These are phyloP conservation scores for Pavo muticus DNA, from an alignment of 2,113 vertebrate genomes.

Conservation along the genomic window DNA sequence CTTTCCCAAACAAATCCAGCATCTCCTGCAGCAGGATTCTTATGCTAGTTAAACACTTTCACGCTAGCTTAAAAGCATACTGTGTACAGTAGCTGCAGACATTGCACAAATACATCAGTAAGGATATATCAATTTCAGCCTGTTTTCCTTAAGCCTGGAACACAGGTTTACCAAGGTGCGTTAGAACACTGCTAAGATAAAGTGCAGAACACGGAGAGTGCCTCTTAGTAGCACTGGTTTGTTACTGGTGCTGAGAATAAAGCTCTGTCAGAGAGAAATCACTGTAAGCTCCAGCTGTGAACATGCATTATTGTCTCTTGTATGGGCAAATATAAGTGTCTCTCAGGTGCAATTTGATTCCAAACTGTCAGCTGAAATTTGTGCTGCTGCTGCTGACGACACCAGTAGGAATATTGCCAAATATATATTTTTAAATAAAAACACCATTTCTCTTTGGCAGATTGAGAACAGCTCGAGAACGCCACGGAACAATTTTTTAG, in stretches of 20 bases:
- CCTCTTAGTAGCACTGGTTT: neutral
- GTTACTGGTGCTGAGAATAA: neutral
- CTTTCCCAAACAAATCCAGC: neutral
- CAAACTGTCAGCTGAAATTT: constrained; percentile 58
- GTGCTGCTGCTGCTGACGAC: constrained; percentile 46
- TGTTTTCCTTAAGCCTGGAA: neutral
- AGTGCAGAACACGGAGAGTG: neutral
- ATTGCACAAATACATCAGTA: neutral
- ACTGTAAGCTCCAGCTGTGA: constrained; percentile 37
- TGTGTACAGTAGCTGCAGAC: neutral
- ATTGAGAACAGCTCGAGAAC: neutral
- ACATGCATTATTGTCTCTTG: neutral
- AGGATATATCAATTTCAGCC: neutral
- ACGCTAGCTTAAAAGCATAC: accelerated
- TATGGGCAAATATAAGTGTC: neutral
- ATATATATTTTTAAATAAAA: constrained; percentile 60
- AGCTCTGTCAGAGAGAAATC: neutral
- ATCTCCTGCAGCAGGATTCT: neutral
- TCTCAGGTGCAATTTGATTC: constrained; percentile 35
- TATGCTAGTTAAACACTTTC: neutral
- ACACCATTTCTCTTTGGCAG: constrained; percentile 31
- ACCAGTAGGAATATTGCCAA: constrained; percentile 42
- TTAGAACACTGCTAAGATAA: neutral
- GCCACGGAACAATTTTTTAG: neutral
- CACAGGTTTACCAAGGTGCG: neutral